A percentile compares a stretch with the other conserved stretches of the same genome.
phyloP scores from a whole-genome alignment of 2,888 invertebrate genomes.

The Drosophila antonietae region DNA sequence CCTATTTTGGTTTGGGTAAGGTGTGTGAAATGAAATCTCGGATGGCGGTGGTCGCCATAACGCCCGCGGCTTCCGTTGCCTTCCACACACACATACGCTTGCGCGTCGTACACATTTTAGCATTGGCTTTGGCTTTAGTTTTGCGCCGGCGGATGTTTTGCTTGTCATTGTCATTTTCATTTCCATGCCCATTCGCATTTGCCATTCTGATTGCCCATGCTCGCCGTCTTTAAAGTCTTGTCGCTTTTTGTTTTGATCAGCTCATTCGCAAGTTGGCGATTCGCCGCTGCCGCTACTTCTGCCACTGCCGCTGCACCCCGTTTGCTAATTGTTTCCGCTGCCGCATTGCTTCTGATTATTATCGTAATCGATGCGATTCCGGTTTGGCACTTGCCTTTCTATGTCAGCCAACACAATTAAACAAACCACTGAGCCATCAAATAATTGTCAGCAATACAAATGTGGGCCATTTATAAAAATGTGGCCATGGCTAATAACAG shows the following conservation, averaged over 20 bases:
- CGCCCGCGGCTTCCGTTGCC: constrained; percentile 56
- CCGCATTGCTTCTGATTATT: constrained; percentile 55
- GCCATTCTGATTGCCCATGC: constrained; percentile 17
- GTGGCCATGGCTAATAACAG: constrained; percentile 22
- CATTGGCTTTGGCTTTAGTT: constrained; percentile 43
- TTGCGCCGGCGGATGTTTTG: constrained; percentile 70
- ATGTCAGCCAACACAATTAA: constrained; percentile 53
- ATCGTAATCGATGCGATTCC: constrained; percentile 72
- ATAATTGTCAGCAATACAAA: constrained; percentile 38
- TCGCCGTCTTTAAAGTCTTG: constrained; percentile 25
- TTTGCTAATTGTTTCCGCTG: constrained; percentile 75
- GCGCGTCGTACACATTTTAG: constrained; percentile 31
- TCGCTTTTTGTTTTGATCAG: constrained; percentile 76
- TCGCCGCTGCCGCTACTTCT: constrained; percentile 9
- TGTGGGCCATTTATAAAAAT: constrained; percentile 62
- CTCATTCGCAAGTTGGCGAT: constrained; percentile 59
- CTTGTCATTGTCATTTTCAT: constrained; percentile 48
- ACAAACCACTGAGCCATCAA: constrained; percentile 9
- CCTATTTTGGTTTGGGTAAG: constrained; percentile 29
- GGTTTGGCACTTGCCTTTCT: constrained; percentile 68
- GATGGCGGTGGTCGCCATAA: constrained; percentile 18
- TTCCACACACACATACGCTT: constrained; percentile 13
- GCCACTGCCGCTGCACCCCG: constrained; percentile 12
- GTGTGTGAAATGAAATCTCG: constrained; percentile 42
- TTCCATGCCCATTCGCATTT: constrained; percentile 32